These are phyloP conservation scores for Polyploca ridens DNA, from an alignment of 2,888 invertebrate genomes.

Conservation along the genomic window DNA sequence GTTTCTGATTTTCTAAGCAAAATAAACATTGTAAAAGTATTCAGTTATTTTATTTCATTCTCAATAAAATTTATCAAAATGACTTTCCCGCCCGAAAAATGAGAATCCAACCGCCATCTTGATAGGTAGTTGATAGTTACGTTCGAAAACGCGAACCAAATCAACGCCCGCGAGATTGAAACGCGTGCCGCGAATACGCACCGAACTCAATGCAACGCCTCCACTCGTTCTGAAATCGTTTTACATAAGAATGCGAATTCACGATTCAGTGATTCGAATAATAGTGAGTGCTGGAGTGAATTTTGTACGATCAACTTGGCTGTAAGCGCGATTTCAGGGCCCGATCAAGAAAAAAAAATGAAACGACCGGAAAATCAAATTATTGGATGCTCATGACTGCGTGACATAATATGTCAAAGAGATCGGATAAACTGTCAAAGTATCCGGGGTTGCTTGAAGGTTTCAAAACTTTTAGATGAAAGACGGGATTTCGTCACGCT, in stretches of 20 bases:
- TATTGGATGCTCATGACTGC: conserved; percentile 33
- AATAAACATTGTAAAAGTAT: no score
- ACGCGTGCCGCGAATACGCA: conserved; percentile 75
- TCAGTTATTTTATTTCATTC: no score
- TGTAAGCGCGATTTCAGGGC: conserved; percentile 37
- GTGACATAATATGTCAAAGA: conserved; percentile 30
- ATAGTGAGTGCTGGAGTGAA: conserved; percentile 67
- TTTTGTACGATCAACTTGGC: conserved; percentile 55
- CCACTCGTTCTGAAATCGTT: conserved; percentile 54
- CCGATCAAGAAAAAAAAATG: conserved; percentile 42
- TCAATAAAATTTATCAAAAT: not conserved
- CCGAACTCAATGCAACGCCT: conserved; percentile 39
- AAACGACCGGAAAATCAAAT: conserved; percentile 65
- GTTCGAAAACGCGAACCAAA: conserved; percentile 60
- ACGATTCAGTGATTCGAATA: conserved; percentile 73
- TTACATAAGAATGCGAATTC: conserved; percentile 77
- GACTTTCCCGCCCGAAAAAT: conserved; percentile 8
- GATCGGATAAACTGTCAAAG: conserved; percentile 27
- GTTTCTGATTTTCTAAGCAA: no score
- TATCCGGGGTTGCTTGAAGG: not conserved
- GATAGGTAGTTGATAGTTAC: conserved; percentile 59
- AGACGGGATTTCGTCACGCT: not conserved
- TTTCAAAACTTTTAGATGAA: not conserved
- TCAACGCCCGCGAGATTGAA: conserved; percentile 71
- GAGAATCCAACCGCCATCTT: conserved; percentile 54